Conservation (phyloP, 2,797 vertebrate species). For the Chelidonichthys spinosus region DNA sequence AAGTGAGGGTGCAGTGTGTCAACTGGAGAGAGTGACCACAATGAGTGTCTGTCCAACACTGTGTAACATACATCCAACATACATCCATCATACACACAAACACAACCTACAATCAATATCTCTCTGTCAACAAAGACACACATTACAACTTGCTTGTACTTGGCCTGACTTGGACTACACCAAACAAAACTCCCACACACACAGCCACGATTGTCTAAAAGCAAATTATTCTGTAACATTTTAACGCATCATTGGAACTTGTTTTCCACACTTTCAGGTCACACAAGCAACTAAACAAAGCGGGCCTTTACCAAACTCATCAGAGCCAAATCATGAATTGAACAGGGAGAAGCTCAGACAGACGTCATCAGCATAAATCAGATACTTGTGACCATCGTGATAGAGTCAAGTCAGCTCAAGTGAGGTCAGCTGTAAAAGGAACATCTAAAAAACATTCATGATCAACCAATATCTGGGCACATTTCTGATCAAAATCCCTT, state of each 20-base stretch:
- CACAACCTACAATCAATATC: conserved; percentile 5
- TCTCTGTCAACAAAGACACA: conserved; percentile 13
- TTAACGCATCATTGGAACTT: not conserved
- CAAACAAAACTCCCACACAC: not conserved
- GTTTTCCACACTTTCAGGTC: not conserved
- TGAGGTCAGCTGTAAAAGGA: not conserved
- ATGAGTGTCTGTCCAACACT: not conserved
- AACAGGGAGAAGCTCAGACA: not conserved
- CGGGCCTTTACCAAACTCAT: not conserved
- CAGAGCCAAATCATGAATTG: not conserved
- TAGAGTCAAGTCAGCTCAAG: not conserved
- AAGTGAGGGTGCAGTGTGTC: conserved; percentile 7
- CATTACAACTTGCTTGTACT: conserved; percentile 4
- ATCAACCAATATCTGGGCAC: not conserved
- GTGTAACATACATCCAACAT: conserved; percentile 14
- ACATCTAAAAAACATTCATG: not conserved
- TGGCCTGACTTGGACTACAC: not conserved
- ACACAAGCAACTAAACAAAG: conserved; percentile 4
- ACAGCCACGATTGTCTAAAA: not conserved
- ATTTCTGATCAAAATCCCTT: not conserved
- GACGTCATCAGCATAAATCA: not conserved
- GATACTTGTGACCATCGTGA: not conserved
- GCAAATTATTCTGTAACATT: not conserved
- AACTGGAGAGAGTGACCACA: not conserved
- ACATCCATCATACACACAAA: conserved; percentile 27